A percentile compares a stretch with the other conserved stretches of the same genome.
phyloP scores from a whole-genome alignment of 2,113 vertebrate species.

The Polypterus senegalus region DNA sequence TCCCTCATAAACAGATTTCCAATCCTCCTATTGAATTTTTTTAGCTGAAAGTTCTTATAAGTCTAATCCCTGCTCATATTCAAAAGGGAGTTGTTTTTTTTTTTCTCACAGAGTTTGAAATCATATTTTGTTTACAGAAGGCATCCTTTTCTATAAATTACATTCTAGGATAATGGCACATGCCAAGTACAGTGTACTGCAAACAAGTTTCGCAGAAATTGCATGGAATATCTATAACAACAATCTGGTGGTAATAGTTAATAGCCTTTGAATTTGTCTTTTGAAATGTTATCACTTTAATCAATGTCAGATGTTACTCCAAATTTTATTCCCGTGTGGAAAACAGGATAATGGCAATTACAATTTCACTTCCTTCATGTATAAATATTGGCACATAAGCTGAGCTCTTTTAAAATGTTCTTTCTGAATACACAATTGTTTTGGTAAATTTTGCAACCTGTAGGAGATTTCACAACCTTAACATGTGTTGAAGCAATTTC shows the following conservation, averaged over 20 bases:
- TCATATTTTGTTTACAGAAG: too few species aligned
- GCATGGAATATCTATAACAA: too few species aligned
- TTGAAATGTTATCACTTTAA: constrained; percentile 24
- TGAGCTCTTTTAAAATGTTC: constrained; percentile 10
- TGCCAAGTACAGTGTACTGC: too few species aligned
- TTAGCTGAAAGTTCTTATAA: too few species aligned
- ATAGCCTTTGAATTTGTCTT: neutral
- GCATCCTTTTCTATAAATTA: too few species aligned
- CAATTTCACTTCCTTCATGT: constrained; percentile 17
- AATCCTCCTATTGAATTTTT: too few species aligned
- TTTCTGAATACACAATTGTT: neutral
- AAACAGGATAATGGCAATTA: constrained; percentile 22
- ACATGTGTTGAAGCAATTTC: neutral
- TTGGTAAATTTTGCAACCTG: neutral
- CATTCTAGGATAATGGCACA: too few species aligned
- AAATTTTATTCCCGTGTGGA: constrained; percentile 16
- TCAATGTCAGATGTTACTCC: constrained; percentile 18
- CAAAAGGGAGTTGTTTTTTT: too few species aligned
- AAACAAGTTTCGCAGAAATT: too few species aligned
- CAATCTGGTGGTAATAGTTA: constrained; percentile 12
- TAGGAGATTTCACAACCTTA: neutral
- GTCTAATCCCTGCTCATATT: too few species aligned
- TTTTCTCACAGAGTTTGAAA: too few species aligned
- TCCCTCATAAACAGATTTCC: too few species aligned
- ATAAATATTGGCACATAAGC: constrained; percentile 14